These are phyloP conservation scores for Quadroppia sp. DNA, from an alignment of 2,888 invertebrate genomes.

Conservation along the genomic window DNA sequence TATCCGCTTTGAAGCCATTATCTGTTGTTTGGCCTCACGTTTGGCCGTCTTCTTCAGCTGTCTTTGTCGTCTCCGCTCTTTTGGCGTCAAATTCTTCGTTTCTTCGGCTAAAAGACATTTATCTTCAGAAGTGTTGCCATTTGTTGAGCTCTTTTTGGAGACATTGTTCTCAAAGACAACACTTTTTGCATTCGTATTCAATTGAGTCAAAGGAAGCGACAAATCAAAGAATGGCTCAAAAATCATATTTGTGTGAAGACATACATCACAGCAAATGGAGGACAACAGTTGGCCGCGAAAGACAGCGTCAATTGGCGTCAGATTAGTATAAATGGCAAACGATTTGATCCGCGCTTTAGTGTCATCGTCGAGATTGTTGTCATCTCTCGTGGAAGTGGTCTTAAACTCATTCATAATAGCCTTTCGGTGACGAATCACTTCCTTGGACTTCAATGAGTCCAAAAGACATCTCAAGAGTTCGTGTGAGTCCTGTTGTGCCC, in stretches of 20 bases:
- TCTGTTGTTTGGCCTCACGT: constrained; percentile 36
- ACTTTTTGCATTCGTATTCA: constrained; percentile 53
- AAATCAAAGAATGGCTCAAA: constrained; percentile 92
- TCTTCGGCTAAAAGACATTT: background rate
- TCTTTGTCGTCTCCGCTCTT: constrained; percentile 52
- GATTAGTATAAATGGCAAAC: constrained; percentile 65
- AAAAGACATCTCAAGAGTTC: constrained; percentile 84
- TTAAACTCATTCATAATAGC: constrained; percentile 30
- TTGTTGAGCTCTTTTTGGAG: background rate
- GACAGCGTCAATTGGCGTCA: constrained; percentile 68
- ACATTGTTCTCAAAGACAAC: constrained; percentile 7
- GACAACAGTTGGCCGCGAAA: constrained; percentile 91
- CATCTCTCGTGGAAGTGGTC: background rate
- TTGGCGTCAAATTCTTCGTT: constrained; percentile 47
- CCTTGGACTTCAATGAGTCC: constrained; percentile 76
- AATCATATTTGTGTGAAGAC: constrained; percentile 76
- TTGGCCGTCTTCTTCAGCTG: constrained; percentile 41
- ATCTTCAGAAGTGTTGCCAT: background rate
- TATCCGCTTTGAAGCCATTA: background rate
- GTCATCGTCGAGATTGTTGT: constrained; percentile 36
- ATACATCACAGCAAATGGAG: constrained; percentile 77
- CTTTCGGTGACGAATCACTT: constrained; percentile 50
- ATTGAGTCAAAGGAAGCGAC: constrained; percentile 72
- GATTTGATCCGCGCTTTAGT: constrained; percentile 54
- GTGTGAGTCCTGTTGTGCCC: constrained; percentile 92